Base-by-base conservation (phyloP, 2,888 invertebrate genomes). In the Tenthredo distinguenda region DNA sequence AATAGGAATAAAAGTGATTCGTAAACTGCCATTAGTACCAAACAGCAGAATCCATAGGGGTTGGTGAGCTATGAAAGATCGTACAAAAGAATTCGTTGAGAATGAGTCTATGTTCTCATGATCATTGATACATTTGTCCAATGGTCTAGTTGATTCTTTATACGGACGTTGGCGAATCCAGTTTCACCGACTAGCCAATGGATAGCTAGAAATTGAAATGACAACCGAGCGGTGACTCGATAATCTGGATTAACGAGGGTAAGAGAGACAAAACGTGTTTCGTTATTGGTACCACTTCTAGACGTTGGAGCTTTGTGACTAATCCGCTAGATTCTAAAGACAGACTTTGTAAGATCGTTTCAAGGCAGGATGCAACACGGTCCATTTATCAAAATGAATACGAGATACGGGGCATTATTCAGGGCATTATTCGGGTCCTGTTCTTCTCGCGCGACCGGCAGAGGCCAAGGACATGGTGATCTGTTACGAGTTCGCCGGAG, bases 361-460 rank as follows among this genome's bases (percentile, higher is more conserved):
- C 83, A 50, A 83, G 47, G 83, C 81, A 83, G 68, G 65, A 68
- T 83, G 83, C 65, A 83, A 26, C 83, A 71, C 83, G 68, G 83
- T 83, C 71, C 83, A 83, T 83, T 83, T 83, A 83, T 83, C 83
- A 71, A 83, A 83, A 83, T 83, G 83, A 83, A 83, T 83, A 83
- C 68, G 71, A 71, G 83, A 83, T 83, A 83, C 68, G 83, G 71
- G 65, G 83, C 83, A 71, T 83, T 82, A 82, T 82, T 82, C 82
- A 65, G 65, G 65, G 82, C 82, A 62, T 82, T 47, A 83, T 83
- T 71, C 83, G 81, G 62, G 58, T 58, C 81, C 81, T 81, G 81
- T 81, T 81, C 81, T 62, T 81, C 81, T 81, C 81, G 81, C 81
- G 15, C 58, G 40, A 81, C 58, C 81, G 81, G 62, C 62, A 62